Percentiles rank a stretch among this genome's conserved stretches.
These are phyloP conservation scores for Drosophila algonquin DNA, from an alignment of 2,888 invertebrate genomes.

Conservation along the genomic window DNA sequence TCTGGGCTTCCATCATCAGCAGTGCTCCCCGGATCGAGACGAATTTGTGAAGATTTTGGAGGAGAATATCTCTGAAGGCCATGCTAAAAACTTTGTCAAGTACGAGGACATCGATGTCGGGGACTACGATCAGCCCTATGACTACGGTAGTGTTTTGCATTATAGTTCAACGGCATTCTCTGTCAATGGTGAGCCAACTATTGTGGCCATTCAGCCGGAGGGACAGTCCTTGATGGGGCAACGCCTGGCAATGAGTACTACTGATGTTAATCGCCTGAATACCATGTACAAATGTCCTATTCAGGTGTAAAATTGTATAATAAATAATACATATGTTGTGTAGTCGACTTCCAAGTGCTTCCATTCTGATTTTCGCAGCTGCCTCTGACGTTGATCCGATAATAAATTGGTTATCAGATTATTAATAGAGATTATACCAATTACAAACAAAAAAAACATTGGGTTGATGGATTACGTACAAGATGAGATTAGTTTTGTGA, in stretches of 20 bases:
- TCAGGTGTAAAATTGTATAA: slow-evolving; percentile 11
- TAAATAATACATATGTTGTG: not conserved
- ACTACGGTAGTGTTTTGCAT: slow-evolving; percentile 91
- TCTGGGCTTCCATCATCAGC: slow-evolving; percentile 91
- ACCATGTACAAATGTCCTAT: slow-evolving; percentile 63
- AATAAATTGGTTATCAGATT: not conserved
- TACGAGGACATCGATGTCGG: slow-evolving; percentile 85
- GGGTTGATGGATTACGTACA: not conserved
- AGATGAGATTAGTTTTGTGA: too few relatives aligned
- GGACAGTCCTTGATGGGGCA: slow-evolving; percentile 63
- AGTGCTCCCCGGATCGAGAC: slow-evolving; percentile 90
- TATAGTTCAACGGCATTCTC: slow-evolving; percentile 90
- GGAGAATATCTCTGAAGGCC: slow-evolving; percentile 84
- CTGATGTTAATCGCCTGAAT: slow-evolving; percentile 63
- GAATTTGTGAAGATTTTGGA: slow-evolving; percentile 86
- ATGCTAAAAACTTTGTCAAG: slow-evolving; percentile 88
- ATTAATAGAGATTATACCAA: not conserved
- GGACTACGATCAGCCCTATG: slow-evolving; percentile 88
- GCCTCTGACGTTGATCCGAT: not conserved
- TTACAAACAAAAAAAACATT: not conserved
- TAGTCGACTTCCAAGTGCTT: not conserved
- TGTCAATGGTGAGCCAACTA: slow-evolving; percentile 88
- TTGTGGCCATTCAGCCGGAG: slow-evolving; percentile 84
- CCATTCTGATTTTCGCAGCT: not conserved
- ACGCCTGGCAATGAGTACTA: slow-evolving; percentile 45